These are phyloP conservation scores for Pterois miles DNA, from an alignment of 2,797 vertebrate genomes.

Conservation along the genomic window DNA sequence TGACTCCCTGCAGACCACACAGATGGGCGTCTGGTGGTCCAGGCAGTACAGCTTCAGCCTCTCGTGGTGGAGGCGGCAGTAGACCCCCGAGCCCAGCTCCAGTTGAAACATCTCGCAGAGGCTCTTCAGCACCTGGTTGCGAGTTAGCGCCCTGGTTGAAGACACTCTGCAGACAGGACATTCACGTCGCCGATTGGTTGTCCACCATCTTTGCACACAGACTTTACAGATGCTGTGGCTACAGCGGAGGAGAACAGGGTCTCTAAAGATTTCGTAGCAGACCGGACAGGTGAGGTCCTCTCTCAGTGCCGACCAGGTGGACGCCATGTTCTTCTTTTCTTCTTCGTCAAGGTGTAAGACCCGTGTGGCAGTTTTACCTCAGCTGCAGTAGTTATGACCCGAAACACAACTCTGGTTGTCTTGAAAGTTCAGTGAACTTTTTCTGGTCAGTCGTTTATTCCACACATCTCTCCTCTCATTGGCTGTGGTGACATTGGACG, in stretches of 20 bases:
- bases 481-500: neutral
- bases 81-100: neutral
- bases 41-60: constrained; percentile 10
- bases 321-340: neutral
- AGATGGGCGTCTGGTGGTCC: neutral
- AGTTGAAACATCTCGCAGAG: neutral
- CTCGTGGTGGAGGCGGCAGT: constrained; percentile 6
- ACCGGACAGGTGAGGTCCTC: neutral
- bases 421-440: too few relatives aligned
- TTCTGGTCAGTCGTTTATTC: neutral
- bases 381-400: too few relatives aligned
- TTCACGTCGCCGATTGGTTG: rapidly evolving
- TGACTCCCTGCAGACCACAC: neutral
- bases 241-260: neutral
- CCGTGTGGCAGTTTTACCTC: neutral
- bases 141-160: rapidly evolving
- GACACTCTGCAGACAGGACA: constrained; percentile 6
- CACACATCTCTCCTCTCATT: neutral
- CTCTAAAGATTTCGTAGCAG: neutral
- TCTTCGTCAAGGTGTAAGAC: neutral
- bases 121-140: constrained; percentile 13
- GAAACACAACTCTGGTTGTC: neutral
- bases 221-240: constrained; percentile 9
- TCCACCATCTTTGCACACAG: neutral
- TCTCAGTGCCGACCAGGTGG: rapidly evolving